Evolutionary conservation across 2,888 invertebrate species (phyloP).

Genomic region (Diachrysia chrysitis): DNA sequence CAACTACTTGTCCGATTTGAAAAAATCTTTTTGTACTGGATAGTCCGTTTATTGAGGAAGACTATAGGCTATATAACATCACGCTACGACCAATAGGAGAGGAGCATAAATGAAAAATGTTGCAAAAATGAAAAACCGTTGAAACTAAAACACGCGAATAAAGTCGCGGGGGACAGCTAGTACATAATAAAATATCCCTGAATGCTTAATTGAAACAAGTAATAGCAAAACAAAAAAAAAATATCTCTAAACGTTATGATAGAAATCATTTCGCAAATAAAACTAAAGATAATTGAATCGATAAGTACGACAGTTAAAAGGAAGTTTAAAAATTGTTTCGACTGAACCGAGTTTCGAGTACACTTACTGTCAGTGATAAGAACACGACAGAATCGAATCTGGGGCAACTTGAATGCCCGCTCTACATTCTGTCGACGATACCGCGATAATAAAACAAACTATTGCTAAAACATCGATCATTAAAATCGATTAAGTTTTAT

Average conservation of each 20-base stretch:
- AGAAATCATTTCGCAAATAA: not conserved
- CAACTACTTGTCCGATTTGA: no score
- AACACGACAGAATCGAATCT: constrained; percentile 19
- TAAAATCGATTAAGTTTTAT: constrained; percentile 45
- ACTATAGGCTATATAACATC: no score
- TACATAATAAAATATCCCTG: no score
- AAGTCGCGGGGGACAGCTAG: no score
- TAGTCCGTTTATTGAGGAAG: no score
- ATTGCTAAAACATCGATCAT: constrained; percentile 53
- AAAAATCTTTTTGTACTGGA: no score
- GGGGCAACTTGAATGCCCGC: constrained; percentile 20
- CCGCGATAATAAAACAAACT: constrained; percentile 35
- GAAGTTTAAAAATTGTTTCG: not conserved
- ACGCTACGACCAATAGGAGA: no score
- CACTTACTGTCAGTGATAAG: constrained; percentile 14
- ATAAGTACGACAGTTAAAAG: not conserved
- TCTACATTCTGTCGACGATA: constrained; percentile 26
- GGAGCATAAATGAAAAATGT: no score
- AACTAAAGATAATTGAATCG: constrained; percentile 1
- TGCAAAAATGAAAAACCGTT: no score
- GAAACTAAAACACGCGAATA: no score
- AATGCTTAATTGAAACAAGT: not conserved
- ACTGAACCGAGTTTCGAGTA: not conserved
- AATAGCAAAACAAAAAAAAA: not conserved
- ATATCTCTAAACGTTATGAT: not conserved